phyloP scores from a whole-genome alignment of 2,113 vertebrate genomes.

The Sinocyclocheilus anshuiensis region DNA sequence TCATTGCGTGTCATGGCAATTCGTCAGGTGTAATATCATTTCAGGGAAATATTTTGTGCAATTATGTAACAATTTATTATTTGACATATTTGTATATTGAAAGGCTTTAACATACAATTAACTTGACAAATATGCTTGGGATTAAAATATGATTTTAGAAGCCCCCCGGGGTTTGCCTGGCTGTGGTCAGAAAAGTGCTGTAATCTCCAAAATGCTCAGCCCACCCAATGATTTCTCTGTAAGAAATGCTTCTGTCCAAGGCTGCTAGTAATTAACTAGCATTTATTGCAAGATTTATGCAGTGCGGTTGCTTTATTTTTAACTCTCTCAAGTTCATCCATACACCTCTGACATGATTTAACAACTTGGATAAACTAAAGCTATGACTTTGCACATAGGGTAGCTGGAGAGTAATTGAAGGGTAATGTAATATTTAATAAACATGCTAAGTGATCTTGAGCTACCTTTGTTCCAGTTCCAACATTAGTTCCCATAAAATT shows the following conservation, averaged over 20 bases:
- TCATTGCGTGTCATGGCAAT: constrained; percentile 17
- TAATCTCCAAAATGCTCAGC: constrained; percentile 50
- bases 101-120: constrained; percentile 11
- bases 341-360: constrained; percentile 59
- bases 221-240: constrained; percentile 56
- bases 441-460: constrained; percentile 65
- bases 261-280: constrained; percentile 55
- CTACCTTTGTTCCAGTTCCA: constrained; percentile 67
- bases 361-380: constrained; percentile 62
- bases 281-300: constrained; percentile 65
- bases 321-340: constrained; percentile 58
- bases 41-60: constrained; percentile 36
- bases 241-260: constrained; percentile 51
- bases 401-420: constrained; percentile 58
- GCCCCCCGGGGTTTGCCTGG: background rate
- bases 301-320: constrained; percentile 45
- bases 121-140: background rate
- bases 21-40: constrained; percentile 34
- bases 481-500: constrained; percentile 66
- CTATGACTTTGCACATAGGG: constrained; percentile 28
- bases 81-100: constrained; percentile 26
- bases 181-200: constrained; percentile 61
- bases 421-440: constrained; percentile 65
- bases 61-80: constrained; percentile 37
- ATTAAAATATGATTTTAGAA: constrained; percentile 4